A percentile compares a stretch with the other conserved stretches of the same genome.
These are phyloP conservation scores for Fringilla coelebs DNA, from an alignment of 2,797 vertebrate genomes.

Conservation along the genomic window DNA sequence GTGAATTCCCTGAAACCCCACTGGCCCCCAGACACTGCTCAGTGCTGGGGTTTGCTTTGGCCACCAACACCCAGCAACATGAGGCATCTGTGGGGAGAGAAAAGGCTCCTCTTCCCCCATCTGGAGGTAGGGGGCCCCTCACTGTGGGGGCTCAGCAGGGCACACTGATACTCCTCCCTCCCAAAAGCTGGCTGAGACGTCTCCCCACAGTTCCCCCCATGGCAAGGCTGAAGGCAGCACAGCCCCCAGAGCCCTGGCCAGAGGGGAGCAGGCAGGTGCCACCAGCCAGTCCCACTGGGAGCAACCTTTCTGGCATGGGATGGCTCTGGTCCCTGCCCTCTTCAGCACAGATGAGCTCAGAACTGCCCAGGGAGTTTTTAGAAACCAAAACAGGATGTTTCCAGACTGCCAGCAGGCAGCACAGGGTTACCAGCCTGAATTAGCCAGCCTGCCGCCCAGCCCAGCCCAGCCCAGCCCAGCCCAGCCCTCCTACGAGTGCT, in stretches of 20 bases:
- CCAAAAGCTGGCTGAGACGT: background rate
- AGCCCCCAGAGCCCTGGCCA: fast-evolving
- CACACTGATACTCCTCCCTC: background rate
- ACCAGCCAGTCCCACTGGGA: background rate
- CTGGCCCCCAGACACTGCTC: fast-evolving
- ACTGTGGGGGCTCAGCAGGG: background rate
- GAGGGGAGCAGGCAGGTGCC: background rate
- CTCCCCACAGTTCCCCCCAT: background rate
- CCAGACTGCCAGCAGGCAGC: slow-evolving; percentile 14
- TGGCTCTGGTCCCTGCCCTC: background rate
- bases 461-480: slow-evolving; percentile 12
- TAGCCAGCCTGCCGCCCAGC: background rate
- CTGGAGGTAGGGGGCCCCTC: background rate
- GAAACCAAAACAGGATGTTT: slow-evolving; percentile 61
- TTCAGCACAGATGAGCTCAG: slow-evolving; percentile 38
- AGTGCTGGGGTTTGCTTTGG: background rate
- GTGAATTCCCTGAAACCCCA: fast-evolving
- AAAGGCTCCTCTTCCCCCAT: background rate
- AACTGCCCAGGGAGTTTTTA: slow-evolving; percentile 24
- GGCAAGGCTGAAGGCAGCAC: fast-evolving
- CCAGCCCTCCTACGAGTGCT: slow-evolving; percentile 49
- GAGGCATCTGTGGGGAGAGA: background rate
- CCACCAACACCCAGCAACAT: background rate
- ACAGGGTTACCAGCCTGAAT: slow-evolving; percentile 34
- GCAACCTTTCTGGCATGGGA: background rate